A percentile compares a stretch with the other conserved stretches of the same genome.
These are phyloP conservation scores for Diachasmimorpha longicaudata DNA, from an alignment of 1,140 invertebrate genomes.

Conservation along the genomic window DNA sequence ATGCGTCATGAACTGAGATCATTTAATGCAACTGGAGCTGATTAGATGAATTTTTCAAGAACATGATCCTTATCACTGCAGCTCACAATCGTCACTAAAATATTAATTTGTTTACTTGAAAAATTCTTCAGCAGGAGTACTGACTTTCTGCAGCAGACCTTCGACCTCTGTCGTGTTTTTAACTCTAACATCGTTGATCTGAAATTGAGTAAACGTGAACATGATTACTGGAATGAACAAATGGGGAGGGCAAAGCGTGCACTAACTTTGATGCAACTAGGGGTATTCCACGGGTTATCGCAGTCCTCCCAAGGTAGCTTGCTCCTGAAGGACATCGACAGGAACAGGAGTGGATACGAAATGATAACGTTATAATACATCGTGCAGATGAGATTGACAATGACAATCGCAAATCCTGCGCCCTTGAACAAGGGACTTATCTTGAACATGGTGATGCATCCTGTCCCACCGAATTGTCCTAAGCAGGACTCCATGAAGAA, in stretches of 20 bases:
- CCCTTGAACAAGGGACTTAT: slow-evolving; percentile 88
- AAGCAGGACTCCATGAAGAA: slow-evolving; percentile 90
- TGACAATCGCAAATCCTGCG: slow-evolving; percentile 80
- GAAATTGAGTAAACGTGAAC: not conserved
- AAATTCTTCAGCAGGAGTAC: slow-evolving; percentile 82
- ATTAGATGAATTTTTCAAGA: too few relatives aligned
- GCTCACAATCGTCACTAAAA: not conserved
- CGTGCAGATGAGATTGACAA: slow-evolving; percentile 88
- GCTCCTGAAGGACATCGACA: slow-evolving; percentile 70
- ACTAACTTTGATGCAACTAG: slow-evolving; percentile 69
- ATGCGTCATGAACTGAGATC: too few relatives aligned
- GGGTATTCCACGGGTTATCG: slow-evolving; percentile 87
- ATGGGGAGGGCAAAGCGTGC: too few relatives aligned
- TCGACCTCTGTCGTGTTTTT: slow-evolving; percentile 42
- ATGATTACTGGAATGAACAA: too few relatives aligned
- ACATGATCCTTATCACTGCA: too few relatives aligned
- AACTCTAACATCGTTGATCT: slow-evolving; percentile 34
- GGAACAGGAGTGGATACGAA: slow-evolving; percentile 88
- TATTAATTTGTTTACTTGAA: slow-evolving; percentile 73
- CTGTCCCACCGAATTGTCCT: slow-evolving; percentile 83
- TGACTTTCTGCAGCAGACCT: slow-evolving; percentile 53
- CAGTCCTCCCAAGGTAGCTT: slow-evolving; percentile 88
- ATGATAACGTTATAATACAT: slow-evolving; percentile 95
- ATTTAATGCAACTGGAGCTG: too few relatives aligned
- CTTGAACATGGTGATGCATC: slow-evolving; percentile 79